Conservation (phyloP, 2,113 vertebrate species). For the Colaptes auratus region DNA sequence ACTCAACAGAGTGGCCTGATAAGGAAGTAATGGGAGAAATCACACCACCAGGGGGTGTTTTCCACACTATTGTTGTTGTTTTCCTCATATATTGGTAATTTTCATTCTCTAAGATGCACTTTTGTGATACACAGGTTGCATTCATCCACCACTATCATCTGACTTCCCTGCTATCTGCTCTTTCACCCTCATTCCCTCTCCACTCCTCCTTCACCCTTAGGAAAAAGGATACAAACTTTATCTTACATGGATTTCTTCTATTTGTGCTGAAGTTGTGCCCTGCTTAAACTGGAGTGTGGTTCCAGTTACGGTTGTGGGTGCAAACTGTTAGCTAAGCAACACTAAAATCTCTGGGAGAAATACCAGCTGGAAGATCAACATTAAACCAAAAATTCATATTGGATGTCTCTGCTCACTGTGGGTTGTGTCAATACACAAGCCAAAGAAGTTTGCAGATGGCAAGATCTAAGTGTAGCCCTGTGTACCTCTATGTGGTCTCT, state of each 20-base stretch:
- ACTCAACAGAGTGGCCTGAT: rapidly evolving
- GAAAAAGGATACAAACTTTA: neutral
- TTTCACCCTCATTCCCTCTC: neutral
- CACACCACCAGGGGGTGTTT: neutral
- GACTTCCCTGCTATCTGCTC: neutral
- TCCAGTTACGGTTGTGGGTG: neutral
- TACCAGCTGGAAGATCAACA: neutral
- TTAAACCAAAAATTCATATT: neutral
- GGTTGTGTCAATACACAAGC: neutral
- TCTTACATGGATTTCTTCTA: neutral
- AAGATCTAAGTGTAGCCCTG: neutral
- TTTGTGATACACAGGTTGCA: neutral
- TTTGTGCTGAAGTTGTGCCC: neutral
- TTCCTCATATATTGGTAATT: neutral
- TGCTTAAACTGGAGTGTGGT: neutral
- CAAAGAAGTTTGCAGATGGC: neutral
- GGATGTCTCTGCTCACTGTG: neutral
- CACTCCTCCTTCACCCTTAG: neutral
- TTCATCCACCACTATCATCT: neutral
- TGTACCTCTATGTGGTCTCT: neutral
- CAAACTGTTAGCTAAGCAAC: neutral
- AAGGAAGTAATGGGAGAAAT: neutral
- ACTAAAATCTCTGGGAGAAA: neutral
- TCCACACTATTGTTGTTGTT: neutral
- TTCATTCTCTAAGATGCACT: neutral